Evolutionary conservation across 2,797 vertebrate genomes (phyloP), one percentile per base, ranked within the genome.

Genomic region (Gastrophryne carolinensis): DNA sequence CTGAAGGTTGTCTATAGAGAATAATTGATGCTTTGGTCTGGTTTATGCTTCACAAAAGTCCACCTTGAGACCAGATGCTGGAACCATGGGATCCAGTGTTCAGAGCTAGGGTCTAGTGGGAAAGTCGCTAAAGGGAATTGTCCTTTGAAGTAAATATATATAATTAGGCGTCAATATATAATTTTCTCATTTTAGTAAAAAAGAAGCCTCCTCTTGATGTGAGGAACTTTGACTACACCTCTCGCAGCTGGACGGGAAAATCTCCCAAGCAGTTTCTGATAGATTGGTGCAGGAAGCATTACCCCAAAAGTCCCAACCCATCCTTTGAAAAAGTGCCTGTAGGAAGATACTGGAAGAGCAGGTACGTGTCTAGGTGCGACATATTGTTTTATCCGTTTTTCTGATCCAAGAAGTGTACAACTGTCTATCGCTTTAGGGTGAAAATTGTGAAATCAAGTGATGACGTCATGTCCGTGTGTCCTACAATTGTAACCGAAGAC

Each of bases 211-310:
- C 93, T 0, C 92, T 93, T 73, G 97, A 98, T 83, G 49, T 99
- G 71, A 93, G 98, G 37, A 93, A 98, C 82, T 98, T 99, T 82
- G 98, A 99, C 88, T 99, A 99, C 86, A 98, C 94, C 0, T 86
- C 95, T 78, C 94, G 96, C 80, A 99, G 96, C 86, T 99, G 98
- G 98, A 99, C 98, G 1, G 98, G 96, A 75, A 99, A 99, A 87
- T 99, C 98, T 34, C 98, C 97, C 1, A 99, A 99, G 83, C 97
- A 99, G 84, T 99, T 99, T 83, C 91, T 99, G 73, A 99, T 99
- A 11, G 98, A 99, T 85, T 99, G 98, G 98, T 96, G 97, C 83
- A 88, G 97, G 70, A 99, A 98, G 82, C 97, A 98, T 82, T 93
- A 97, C 70, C 94, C 96, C 0, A 98, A 95, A 83, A 97, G 95